These are phyloP conservation scores for Desmophyllum pertusum DNA, from an alignment of 92 coral and sea anemone species.

Conservation along the genomic window DNA sequence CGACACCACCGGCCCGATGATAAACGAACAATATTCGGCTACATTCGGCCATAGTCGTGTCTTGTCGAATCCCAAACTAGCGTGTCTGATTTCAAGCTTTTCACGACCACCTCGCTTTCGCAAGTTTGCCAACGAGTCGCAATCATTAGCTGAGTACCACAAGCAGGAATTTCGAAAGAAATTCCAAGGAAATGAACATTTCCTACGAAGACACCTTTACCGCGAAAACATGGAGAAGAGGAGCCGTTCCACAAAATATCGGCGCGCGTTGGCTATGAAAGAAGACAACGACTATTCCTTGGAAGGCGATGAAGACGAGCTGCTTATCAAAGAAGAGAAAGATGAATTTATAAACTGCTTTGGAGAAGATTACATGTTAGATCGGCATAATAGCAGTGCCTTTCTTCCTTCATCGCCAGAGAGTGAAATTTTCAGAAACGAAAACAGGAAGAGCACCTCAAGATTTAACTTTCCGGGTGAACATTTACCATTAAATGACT, in stretches of 20 bases:
- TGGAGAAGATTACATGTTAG: not conserved
- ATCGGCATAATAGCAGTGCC: not conserved
- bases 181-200: conserved; percentile 91
- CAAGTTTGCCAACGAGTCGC: conserved; percentile 51
- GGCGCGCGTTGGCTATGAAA: not conserved
- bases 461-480: not conserved
- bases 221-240: conserved; percentile 54
- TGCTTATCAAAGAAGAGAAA: conserved; percentile 34
- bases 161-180: conserved; percentile 87
- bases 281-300: not conserved
- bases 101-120: conserved; percentile 67
- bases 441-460: not conserved
- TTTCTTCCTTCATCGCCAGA: conserved; percentile 1
- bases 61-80: conserved; percentile 61
- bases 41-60: conserved; percentile 11
- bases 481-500: conserved; percentile 6
- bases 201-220: conserved; percentile 78
- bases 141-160: conserved; percentile 81
- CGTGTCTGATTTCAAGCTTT: conserved; percentile 74
- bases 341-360: conserved; percentile 39
- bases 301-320: not conserved
- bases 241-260: not conserved
- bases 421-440: not conserved
- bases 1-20: not conserved
- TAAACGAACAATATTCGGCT: not conserved